These are phyloP conservation scores for Gadopsis bispinosus DNA, from an alignment of 2,797 vertebrate genomes.

Conservation along the genomic window DNA sequence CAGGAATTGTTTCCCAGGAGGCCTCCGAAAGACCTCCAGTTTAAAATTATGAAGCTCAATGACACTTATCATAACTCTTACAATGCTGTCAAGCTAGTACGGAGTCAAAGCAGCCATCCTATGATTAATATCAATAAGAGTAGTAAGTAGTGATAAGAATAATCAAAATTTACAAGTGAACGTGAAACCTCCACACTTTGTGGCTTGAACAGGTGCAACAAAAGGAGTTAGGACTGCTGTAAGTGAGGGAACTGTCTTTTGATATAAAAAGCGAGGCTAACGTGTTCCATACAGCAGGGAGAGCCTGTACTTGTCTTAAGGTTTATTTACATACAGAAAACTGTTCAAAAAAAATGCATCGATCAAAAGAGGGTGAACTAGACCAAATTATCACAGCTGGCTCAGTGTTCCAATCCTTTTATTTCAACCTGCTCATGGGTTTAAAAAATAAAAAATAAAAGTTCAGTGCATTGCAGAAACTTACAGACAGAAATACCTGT, in stretches of 20 bases:
- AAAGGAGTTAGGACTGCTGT: conserved; percentile 49
- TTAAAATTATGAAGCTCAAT: conserved; percentile 49
- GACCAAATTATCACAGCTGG: conserved; percentile 83
- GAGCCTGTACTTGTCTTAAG: conserved; percentile 64
- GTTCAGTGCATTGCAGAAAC: conserved; percentile 83
- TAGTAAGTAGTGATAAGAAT: conserved; percentile 66
- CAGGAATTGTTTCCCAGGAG: conserved; percentile 21
- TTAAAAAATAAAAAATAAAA: conserved; percentile 54
- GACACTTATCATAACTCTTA: conserved; percentile 64
- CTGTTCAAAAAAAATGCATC: conserved; percentile 58
- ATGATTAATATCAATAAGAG: conserved; percentile 68
- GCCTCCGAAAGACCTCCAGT: conserved; percentile 23
- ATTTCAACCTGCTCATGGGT: conserved; percentile 66
- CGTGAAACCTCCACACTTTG: conserved; percentile 60
- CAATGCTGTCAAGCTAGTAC: conserved; percentile 62
- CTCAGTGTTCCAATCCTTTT: conserved; percentile 68
- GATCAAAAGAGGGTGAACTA: conserved; percentile 80
- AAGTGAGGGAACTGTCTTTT: conserved; percentile 46
- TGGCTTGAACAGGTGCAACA: conserved; percentile 58
- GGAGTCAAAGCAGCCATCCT: conserved; percentile 78
- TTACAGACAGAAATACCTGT: conserved; percentile 67
- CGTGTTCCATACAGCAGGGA: conserved; percentile 75
- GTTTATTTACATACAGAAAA: conserved; percentile 71
- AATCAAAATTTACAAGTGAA: conserved; percentile 76
- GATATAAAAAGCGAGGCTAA: conserved; percentile 79